Conservation (phyloP, 2,113 vertebrate species). For the Athene noctua region DNA sequence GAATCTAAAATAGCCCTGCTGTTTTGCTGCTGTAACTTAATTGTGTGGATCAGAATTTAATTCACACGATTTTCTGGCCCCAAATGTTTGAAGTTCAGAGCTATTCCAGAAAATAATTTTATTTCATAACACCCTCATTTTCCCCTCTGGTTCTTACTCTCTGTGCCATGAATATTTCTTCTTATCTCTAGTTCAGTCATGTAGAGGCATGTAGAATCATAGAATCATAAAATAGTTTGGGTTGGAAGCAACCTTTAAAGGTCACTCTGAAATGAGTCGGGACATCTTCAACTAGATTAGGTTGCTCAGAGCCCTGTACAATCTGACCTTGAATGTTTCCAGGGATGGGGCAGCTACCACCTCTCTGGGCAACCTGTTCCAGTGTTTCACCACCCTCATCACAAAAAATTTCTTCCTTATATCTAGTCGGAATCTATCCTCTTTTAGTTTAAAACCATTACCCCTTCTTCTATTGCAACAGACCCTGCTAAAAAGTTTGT, state of each 20-base stretch:
- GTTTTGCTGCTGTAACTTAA: neutral
- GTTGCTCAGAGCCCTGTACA: neutral
- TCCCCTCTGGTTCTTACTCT: neutral
- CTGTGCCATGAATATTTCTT: neutral
- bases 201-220: neutral
- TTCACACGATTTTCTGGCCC: neutral
- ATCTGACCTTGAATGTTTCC: neutral
- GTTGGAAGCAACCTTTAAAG: neutral
- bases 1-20: neutral
- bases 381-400: neutral
- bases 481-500: too few relatives aligned
- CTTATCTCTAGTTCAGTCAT: neutral
- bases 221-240: neutral
- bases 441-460: neutral
- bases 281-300: neutral
- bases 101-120: constrained; percentile 6
- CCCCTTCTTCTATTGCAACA: too few relatives aligned
- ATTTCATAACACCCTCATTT: neutral
- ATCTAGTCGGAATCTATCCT: neutral
- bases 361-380: neutral
- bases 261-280: neutral
- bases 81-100: neutral
- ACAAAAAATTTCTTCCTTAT: neutral
- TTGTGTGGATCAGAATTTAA: constrained; percentile 1
- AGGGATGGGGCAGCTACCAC: neutral